Evolutionary conservation across 2,888 invertebrate species (phyloP), one percentile per base, ranked within the genome.

Genomic region (Platerodrilus igneus): DNA sequence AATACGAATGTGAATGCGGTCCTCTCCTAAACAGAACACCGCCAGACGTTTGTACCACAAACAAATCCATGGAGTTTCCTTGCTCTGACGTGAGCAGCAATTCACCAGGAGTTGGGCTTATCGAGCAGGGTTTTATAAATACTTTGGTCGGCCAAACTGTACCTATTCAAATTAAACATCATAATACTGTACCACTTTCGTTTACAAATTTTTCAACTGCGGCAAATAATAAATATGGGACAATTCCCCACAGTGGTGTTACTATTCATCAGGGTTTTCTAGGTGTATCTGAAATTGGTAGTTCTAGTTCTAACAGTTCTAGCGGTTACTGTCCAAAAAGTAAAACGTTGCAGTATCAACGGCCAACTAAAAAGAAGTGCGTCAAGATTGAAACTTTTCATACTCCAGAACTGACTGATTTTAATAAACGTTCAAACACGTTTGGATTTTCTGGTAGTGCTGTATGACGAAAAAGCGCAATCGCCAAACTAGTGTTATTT

Each of bases 11-110:
- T 27, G 69, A 69, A 37, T 63, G 67, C 46, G 63, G 64, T 0
- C 63, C 68, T 2, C 57, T 71, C 9, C 60, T 70, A 21, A 68
- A 63, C 55, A 68, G 67, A 50, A 69, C 70, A 3, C 69, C 70
- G 2, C 72, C 71, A 0, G 71, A 71, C 54, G 67, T 71, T 16
- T 71, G 71, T 55, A 64, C 69, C 18, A 66, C 67, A 21, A 70
- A 68, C 50, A 66, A 63, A 49, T 62, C 62, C 48, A 56, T 60
- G 35, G 65, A 64, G 33, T 62, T 63, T 39, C 53, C 48, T 14
- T 36, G 47, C 18, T 48, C 45, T 10, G 55, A 55, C 44, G 37
- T 54, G 21, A 55, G 55, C 41, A 53, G 51, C 45, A 53, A 55
- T 22, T 45, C 52, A 10, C 53, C 59, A 3, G 39, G 29, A 11